Conservation (phyloP, 2,797 vertebrate species). For the Scolopax rusticola region DNA sequence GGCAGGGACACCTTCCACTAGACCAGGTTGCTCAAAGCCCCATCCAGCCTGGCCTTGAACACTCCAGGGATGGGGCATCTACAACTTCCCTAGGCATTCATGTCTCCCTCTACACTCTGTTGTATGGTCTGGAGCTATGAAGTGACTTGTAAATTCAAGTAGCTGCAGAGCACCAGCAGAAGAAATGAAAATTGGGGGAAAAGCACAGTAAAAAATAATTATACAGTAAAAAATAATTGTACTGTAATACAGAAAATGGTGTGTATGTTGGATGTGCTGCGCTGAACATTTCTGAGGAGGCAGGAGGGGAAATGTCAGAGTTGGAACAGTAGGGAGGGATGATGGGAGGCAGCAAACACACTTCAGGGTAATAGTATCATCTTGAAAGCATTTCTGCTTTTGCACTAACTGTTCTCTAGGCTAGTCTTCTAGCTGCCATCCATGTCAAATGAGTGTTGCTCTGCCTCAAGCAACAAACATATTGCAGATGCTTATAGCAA, state of each 20-base stretch:
- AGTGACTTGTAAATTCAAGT: background rate
- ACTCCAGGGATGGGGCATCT: background rate
- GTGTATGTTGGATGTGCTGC: background rate
- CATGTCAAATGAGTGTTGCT: background rate
- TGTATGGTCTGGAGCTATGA: background rate
- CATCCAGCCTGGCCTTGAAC: background rate
- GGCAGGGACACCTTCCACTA: too few species aligned
- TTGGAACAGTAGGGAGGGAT: background rate
- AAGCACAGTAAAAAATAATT: background rate
- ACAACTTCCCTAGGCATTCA: background rate
- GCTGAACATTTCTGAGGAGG: background rate
- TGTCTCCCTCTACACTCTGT: rapidly evolving
- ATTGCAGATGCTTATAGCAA: background rate
- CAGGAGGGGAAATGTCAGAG: background rate
- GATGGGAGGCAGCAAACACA: background rate
- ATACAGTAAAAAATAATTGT: background rate
- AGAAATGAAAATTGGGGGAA: background rate
- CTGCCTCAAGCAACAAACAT: background rate
- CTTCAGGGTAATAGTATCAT: background rate
- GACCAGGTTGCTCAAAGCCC: background rate
- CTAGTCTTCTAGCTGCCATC: background rate
- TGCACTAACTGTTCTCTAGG: background rate
- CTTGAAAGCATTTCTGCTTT: background rate
- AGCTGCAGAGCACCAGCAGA: background rate
- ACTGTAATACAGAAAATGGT: background rate